Evolutionary conservation across 2,113 vertebrate species (phyloP), one percentile per base, ranked within the genome.

Genomic region (Piprites chloris): DNA sequence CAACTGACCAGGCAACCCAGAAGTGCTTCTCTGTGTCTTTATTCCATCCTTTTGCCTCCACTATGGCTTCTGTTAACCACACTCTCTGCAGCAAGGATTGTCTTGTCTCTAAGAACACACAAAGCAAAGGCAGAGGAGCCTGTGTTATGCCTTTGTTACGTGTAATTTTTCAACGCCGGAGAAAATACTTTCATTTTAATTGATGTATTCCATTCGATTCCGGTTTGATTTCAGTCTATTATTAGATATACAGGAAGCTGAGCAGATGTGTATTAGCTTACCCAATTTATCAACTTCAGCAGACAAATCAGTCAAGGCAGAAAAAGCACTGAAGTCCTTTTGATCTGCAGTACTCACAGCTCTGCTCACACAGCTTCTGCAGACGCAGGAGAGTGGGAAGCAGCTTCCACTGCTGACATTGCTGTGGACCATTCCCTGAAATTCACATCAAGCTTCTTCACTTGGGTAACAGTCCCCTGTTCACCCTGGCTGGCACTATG

Each of bases 181-280:
- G 78, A 90, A 94, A 93, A 47, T 27, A 59, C 69, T 87, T 96
- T 55, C 61, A 71, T 87, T 86, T 77, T 81, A 95, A 92, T 91
- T 74, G 71, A 91, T 81, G 47, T 39, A 75, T 75, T 72, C 73
- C 77, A 77, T 84, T 90, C 0, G 0, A 79, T 91, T 41, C 67
- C 86, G 71, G 85, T 94, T 94, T 81, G 52, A 94, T 89, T 89
- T 81, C 80, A 23, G 33, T 77, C 91, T 95, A 14, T 89, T 92
- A 81, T 77, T 89, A 94, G 76, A 79, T 18, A 74, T 9, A 71
- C 55, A 86, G 89, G 76, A 96, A 86, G 84, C 1, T 35, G 68
- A 91, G 24, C 89, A 95, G 93, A 92, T 92, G 84, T 42, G 61
- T 42, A 49, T 52, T 37, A 41, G 49, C 72, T 58, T 7, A 66